Conservation (phyloP, 2,113 vertebrate species). For the Apistogramma diplotaenia region DNA sequence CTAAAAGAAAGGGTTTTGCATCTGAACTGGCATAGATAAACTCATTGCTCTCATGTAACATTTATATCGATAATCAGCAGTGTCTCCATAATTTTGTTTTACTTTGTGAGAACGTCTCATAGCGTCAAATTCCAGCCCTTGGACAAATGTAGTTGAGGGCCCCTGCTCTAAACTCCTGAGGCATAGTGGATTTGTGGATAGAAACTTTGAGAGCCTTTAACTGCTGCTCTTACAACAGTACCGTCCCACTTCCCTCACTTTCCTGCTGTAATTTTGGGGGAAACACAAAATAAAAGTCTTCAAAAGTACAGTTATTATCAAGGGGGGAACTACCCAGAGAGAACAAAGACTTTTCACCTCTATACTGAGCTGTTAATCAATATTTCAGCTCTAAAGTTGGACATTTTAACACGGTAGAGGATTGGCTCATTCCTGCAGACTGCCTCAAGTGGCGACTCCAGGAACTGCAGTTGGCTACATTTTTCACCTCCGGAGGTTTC, state of each 20-base stretch:
- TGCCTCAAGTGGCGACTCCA: background rate
- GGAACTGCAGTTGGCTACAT: background rate
- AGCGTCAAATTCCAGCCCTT: too few species aligned
- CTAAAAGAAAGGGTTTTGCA: too few species aligned
- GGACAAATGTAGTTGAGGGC: too few species aligned
- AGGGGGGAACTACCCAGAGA: background rate
- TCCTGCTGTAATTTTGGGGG: background rate
- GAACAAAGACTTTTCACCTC: background rate
- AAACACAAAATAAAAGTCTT: accelerated
- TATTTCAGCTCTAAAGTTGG: background rate
- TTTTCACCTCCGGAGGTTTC: background rate
- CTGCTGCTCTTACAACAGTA: accelerated
- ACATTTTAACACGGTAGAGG: background rate
- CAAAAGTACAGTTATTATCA: background rate
- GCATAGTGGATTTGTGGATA: background rate
- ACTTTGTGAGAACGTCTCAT: too few species aligned
- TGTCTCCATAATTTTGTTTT: too few species aligned
- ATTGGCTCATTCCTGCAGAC: accelerated
- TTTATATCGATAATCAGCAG: too few species aligned
- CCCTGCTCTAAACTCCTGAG: background rate
- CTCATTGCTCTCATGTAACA: too few species aligned
- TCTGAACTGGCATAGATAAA: too few species aligned
- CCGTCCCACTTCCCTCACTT: background rate
- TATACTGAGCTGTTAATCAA: background rate
- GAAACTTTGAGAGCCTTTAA: background rate